These are phyloP conservation scores for Nibea albiflora DNA, from an alignment of 2,113 vertebrate species.

Conservation along the genomic window DNA sequence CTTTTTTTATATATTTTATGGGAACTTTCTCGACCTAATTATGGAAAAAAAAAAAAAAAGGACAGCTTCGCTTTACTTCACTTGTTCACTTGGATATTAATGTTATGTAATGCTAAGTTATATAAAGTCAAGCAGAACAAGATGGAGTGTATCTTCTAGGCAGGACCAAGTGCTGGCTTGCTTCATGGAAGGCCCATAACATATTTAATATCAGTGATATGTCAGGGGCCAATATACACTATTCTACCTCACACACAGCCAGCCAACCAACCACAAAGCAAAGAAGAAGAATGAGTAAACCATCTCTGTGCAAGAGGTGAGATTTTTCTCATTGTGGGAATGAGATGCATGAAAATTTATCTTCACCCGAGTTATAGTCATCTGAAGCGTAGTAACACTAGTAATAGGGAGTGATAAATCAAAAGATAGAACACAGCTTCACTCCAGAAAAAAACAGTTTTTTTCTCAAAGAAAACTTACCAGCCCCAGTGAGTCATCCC, in stretches of 20 bases:
- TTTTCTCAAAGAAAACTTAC: too few species aligned
- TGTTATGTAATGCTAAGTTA: not conserved
- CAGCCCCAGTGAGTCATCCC: too few species aligned
- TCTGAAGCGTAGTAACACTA: too few species aligned
- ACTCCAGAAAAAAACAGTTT: too few species aligned
- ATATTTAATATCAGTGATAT: not conserved
- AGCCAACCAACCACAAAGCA: not conserved
- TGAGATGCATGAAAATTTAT: not conserved
- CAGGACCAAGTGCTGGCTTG: not conserved
- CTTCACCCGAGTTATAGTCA: not conserved
- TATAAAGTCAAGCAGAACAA: not conserved
- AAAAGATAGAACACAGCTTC: too few species aligned
- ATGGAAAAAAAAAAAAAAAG: not conserved
- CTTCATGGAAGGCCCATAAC: not conserved
- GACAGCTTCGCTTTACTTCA: constrained; percentile 15
- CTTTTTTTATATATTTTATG: not conserved
- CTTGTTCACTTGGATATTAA: constrained; percentile 22
- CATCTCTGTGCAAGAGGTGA: not conserved
- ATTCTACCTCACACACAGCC: not conserved
- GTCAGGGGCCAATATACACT: not conserved
- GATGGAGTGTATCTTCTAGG: not conserved
- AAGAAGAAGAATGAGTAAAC: not conserved
- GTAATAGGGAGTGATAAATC: too few species aligned
- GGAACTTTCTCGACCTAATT: constrained; percentile 18
- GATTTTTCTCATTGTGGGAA: too few species aligned